These are phyloP conservation scores for Lepisosteus osseus DNA, from an alignment of 2,113 vertebrate genomes.

Conservation along the genomic window DNA sequence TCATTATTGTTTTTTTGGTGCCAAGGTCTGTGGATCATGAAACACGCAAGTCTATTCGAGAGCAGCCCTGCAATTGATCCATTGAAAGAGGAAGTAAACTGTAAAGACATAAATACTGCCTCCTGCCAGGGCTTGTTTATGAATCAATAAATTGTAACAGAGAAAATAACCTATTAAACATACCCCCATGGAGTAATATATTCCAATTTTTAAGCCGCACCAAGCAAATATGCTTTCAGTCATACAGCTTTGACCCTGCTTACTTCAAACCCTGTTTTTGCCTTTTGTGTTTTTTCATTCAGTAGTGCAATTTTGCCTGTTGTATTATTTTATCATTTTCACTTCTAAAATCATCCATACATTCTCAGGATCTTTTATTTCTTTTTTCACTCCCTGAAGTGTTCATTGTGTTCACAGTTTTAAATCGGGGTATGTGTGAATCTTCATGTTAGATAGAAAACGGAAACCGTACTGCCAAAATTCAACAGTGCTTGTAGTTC, in stretches of 20 bases:
- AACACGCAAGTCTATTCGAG: background rate
- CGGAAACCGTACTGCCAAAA: background rate
- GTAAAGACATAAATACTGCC: background rate
- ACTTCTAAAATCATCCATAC: too few relatives aligned
- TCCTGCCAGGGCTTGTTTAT: constrained; percentile 2
- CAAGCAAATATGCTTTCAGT: constrained; percentile 18
- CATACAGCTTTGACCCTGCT: background rate
- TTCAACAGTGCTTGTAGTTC: background rate
- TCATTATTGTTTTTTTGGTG: background rate
- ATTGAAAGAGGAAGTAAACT: background rate
- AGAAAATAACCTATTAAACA: background rate
- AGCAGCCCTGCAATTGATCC: background rate
- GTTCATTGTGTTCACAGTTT: background rate
- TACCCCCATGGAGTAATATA: background rate
- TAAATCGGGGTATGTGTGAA: background rate
- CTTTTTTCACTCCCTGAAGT: constrained; percentile 22
- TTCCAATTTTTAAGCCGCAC: constrained; percentile 10
- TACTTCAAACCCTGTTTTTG: background rate
- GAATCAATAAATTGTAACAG: constrained; percentile 6
- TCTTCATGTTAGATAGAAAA: background rate
- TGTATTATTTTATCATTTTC: too few relatives aligned
- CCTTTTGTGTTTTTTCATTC: too few relatives aligned
- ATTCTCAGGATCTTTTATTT: constrained; percentile 16
- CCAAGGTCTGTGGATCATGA: background rate
- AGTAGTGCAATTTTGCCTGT: too few relatives aligned